phyloP scores from a whole-genome alignment of 2,888 invertebrate species.

The Polyommatus icarus region DNA sequence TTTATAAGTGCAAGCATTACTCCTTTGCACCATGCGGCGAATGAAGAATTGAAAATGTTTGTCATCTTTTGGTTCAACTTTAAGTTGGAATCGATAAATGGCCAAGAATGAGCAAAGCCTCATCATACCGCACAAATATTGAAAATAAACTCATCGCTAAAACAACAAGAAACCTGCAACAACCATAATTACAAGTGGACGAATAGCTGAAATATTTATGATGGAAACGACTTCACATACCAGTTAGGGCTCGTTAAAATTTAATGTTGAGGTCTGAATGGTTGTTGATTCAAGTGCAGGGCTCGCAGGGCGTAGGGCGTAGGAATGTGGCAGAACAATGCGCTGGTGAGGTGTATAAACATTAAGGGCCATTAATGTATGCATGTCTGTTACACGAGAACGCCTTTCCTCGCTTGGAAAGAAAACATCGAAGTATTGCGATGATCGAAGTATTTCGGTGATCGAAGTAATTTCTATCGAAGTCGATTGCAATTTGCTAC shows the following conservation, averaged over 20 bases:
- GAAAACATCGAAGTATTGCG: neutral
- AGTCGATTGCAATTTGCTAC: neutral
- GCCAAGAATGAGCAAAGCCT: too few relatives aligned
- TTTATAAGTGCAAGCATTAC: too few relatives aligned
- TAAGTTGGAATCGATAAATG: too few relatives aligned
- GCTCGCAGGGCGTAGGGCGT: constrained; percentile 4
- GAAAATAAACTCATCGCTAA: neutral
- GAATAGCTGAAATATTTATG: constrained; percentile 3
- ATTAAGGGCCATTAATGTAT: constrained; percentile 8
- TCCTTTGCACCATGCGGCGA: too few relatives aligned
- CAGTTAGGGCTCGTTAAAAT: constrained; percentile 23
- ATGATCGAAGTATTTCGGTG: too few relatives aligned
- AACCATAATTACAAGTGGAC: neutral
- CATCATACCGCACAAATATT: neutral
- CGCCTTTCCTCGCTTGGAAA: neutral
- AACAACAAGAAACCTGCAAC: neutral
- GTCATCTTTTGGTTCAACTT: too few relatives aligned
- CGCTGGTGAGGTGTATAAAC: constrained; percentile 1
- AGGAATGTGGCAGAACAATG: constrained; percentile 29
- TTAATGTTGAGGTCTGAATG: constrained; percentile 19
- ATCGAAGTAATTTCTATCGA: neutral
- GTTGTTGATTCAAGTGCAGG: constrained; percentile 30
- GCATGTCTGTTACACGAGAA: constrained; percentile 1
- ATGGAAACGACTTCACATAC: neutral
- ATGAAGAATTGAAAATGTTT: too few relatives aligned